These are phyloP conservation scores for Nothoprocta pentlandii DNA, from an alignment of 2,113 vertebrate species.

Conservation along the genomic window DNA sequence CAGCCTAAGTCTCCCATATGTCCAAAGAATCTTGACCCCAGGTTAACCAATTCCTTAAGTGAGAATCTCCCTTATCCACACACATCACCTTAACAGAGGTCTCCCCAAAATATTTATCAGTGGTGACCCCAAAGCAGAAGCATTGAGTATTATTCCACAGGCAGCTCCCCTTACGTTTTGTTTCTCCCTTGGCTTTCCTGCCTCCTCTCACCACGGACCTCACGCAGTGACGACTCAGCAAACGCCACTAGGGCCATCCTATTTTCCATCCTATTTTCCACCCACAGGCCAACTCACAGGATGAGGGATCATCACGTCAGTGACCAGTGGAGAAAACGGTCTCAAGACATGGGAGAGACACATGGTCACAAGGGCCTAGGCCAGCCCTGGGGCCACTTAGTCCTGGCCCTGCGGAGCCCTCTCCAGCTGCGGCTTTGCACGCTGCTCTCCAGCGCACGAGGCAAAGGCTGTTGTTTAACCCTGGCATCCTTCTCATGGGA, in stretches of 20 bases:
- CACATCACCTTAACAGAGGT: background rate
- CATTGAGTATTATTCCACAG: background rate
- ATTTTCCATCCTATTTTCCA: background rate
- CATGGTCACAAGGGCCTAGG: too few relatives aligned
- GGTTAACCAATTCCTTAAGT: background rate
- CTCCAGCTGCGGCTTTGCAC: slow-evolving; percentile 40
- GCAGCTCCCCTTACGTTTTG: accelerated
- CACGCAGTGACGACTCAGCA: background rate
- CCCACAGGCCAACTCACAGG: background rate
- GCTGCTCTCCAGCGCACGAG: slow-evolving; percentile 11
- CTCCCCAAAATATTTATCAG: background rate
- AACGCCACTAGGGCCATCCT: background rate
- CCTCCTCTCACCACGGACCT: background rate
- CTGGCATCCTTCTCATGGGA: slow-evolving; percentile 66
- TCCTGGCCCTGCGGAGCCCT: background rate
- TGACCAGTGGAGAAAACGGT: background rate
- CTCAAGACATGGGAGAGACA: background rate
- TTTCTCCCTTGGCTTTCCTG: background rate
- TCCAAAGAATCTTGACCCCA: background rate
- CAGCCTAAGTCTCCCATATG: background rate
- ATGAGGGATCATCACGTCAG: background rate
- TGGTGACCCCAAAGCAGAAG: background rate
- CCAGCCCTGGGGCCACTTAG: background rate
- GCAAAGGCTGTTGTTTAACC: slow-evolving; percentile 46
- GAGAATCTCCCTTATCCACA: background rate